Conservation (phyloP, 2,113 vertebrate genomes). For the Ailuropoda melanoleuca region DNA sequence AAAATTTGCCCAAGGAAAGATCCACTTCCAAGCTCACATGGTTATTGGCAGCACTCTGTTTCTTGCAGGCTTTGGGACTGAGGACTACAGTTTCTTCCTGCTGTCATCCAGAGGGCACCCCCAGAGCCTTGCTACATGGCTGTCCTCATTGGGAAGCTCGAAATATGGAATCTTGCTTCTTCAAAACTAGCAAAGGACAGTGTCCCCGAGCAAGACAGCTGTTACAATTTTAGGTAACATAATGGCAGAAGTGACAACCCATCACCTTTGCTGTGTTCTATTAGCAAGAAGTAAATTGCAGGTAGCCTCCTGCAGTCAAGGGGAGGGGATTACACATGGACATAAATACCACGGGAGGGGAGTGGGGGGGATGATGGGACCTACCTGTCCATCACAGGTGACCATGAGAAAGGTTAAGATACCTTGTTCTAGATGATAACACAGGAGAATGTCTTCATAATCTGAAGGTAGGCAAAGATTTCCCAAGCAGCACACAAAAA, state of each 20-base stretch:
- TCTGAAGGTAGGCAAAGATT: background rate
- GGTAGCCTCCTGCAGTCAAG: background rate
- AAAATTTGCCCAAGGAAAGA: background rate
- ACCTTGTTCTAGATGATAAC: background rate
- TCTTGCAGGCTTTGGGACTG: background rate
- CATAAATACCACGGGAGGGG: background rate
- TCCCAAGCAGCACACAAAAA: background rate
- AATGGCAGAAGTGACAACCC: background rate
- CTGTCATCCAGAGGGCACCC: background rate
- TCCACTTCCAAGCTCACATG: background rate
- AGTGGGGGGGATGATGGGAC: background rate
- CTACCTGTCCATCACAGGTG: background rate
- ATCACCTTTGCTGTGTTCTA: background rate
- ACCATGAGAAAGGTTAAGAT: background rate
- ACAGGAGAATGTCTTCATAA: background rate
- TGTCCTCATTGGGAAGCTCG: background rate
- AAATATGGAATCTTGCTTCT: background rate
- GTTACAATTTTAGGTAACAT: background rate
- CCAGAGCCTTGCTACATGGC: background rate
- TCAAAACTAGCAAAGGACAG: background rate
- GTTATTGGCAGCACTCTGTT: background rate
- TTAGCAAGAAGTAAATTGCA: background rate
- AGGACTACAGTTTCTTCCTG: background rate
- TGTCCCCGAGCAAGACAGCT: background rate
- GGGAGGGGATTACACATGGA: background rate